Base-by-base conservation (phyloP, 2,888 invertebrate genomes). In the Agrochola lota region DNA sequence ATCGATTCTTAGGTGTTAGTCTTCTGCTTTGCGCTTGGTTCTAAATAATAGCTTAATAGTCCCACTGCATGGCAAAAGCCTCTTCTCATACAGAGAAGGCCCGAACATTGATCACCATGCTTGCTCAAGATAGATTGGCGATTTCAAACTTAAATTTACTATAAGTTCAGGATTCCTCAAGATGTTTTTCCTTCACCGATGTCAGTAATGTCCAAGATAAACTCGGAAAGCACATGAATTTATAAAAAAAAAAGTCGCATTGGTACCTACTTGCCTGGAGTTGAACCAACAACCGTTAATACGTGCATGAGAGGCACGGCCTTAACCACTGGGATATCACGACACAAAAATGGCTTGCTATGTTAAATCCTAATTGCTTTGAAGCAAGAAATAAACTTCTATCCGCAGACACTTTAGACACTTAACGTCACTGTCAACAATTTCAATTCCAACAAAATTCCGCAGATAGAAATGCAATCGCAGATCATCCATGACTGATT, bases 401-500 rank as follows among this genome's bases (percentile, higher is more conserved):
- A 35, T 59, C 9, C 3, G 40, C 23, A n/a, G n/a, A 23, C 17
- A 30, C 12, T 52, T 26, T 17, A n/a, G 23, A 11, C 46, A 77
- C 35, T 57, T 35, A 78, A 15, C 67, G 49, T 60, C 40, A 60
- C 40, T 77, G 77, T 59, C n/a, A 78, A 57, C 55, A 35, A 26
- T 66, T 59, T 40, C 12, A 64, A 62, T 52, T 67, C 43, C 12
- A 40, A 69, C 60, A 55, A 68, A 81, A 82, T 82, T 79, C 84
- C 84, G 0, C 52, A 63, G 52, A 68, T 79, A 84, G 80, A 84
- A 84, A 82, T 68, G 62, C 74, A 84, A 60, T 79, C 30, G n/a
- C 52, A 64, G 60, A 83, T 80, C 76, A 81, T 70, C 76, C 83
- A 62, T 85, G 81, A 81, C 66, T 72, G 71, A 83, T 69, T 80